Conservation (phyloP, 1,140 invertebrate species). For the Stenopsyche tienmushanensis region DNA sequence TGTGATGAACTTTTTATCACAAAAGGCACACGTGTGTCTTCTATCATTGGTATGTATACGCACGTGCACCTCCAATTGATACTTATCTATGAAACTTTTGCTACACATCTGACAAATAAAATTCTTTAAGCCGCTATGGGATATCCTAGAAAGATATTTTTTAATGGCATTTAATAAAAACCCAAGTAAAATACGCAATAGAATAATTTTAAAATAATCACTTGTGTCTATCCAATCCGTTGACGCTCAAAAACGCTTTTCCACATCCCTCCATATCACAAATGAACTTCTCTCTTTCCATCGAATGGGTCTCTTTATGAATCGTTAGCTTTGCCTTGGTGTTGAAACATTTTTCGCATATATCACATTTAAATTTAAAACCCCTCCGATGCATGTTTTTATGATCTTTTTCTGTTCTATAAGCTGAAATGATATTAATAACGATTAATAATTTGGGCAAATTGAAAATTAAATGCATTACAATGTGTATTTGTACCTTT, state of each 20-base stretch:
- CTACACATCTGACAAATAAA: constrained; percentile 47
- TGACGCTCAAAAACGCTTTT: constrained; percentile 41
- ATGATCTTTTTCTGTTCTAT: constrained; percentile 38
- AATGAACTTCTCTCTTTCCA: constrained; percentile 34
- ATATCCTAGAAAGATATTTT: constrained; percentile 30
- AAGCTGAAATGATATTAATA: constrained; percentile 23
- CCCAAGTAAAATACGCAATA: neutral
- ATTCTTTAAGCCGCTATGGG: constrained; percentile 44
- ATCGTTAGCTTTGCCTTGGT: constrained; percentile 41
- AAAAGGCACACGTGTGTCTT: constrained; percentile 54
- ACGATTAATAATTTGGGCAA: neutral
- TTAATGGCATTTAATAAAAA: neutral
- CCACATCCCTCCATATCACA: constrained; percentile 42
- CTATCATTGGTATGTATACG: constrained; percentile 54
- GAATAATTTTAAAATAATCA: constrained; percentile 13
- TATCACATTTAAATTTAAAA: constrained; percentile 40
- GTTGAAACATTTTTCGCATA: constrained; percentile 42
- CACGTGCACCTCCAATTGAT: constrained; percentile 49
- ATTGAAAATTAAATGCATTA: neutral
- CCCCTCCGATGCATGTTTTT: constrained; percentile 33
- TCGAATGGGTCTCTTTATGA: constrained; percentile 42
- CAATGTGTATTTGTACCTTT: constrained; percentile 28
- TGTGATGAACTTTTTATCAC: constrained; percentile 44
- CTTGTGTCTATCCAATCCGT: constrained; percentile 43
- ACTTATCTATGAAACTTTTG: constrained; percentile 45